Percentiles rank a stretch among this genome's conserved stretches.
These are phyloP conservation scores for Meiosimyza decipiens DNA, from an alignment of 2,888 invertebrate species.

Conservation along the genomic window DNA sequence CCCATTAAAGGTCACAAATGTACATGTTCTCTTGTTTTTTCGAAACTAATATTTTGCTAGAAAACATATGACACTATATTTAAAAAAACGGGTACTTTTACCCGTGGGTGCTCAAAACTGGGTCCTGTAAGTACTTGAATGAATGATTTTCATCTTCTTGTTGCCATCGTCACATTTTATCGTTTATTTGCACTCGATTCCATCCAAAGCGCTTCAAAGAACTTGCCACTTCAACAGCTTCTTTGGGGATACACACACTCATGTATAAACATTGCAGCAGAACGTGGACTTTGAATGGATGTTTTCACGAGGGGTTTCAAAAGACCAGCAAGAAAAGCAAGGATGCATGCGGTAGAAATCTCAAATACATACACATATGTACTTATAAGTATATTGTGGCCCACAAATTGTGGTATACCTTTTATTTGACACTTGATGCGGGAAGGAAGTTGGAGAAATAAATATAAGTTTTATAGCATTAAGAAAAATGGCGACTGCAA, in stretches of 20 bases:
- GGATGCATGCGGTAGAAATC: conserved; percentile 21
- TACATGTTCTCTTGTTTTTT: too few species aligned
- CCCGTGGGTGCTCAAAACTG: too few species aligned
- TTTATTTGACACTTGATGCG: background rate
- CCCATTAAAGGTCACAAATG: too few species aligned
- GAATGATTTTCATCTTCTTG: too few species aligned
- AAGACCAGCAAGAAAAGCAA: background rate
- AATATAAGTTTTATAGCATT: conserved; percentile 17
- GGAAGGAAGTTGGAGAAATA: conserved; percentile 11
- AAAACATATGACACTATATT: too few species aligned
- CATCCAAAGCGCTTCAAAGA: conserved; percentile 53
- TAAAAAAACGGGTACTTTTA: too few species aligned
- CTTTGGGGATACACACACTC: conserved; percentile 52
- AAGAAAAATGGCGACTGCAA: conserved; percentile 13
- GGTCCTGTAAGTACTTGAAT: too few species aligned
- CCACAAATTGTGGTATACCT: background rate
- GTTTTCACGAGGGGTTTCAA: background rate
- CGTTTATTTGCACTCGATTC: conserved; percentile 33
- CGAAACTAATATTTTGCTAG: too few species aligned
- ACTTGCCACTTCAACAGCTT: conserved; percentile 67
- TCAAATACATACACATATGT: conserved; percentile 16
- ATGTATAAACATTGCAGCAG: background rate
- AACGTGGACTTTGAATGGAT: background rate
- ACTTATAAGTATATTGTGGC: background rate
- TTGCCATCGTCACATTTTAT: conserved; percentile 19